Base-by-base conservation (phyloP, 2,113 vertebrate genomes). In the Sinocyclocheilus anshuiensis region DNA sequence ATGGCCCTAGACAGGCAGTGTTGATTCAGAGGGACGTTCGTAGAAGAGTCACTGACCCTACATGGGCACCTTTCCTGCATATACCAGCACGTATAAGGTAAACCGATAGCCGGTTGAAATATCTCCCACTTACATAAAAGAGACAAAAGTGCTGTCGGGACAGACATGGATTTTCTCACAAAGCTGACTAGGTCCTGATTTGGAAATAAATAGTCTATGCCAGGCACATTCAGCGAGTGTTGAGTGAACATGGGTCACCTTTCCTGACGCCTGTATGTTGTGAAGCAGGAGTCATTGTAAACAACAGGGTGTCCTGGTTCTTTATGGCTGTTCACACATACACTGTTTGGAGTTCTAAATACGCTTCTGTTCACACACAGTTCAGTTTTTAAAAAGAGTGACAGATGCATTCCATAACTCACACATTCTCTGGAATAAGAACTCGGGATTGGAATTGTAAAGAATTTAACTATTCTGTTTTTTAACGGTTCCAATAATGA, bases 151-250 rank as follows among this genome's bases (percentile, higher is more conserved):
- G 91, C 92, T 93, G 91, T 91, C 93, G 90, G 92, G 92, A 92
- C 92, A 91, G 94, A 95, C 94, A 94, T 94, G 93, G 94, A 94
- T 94, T 94, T 92, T 93, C 90, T 94, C 93, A 89, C 93, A 94
- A 87, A 93, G 93, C 94, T 94, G 94, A 94, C 93, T 85, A 92
- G 92, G 93, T 90, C 92, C 92, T 89, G 91, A 92, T 92, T 92
- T 93, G 93, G 94, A 94, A 94, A 94, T 94, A 93, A 94, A 94
- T 93, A 93, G 93, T 93, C 92, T 92, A 94, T 94, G 90, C 86
- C 93, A 93, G 94, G 93, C 93, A 92, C 92, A 93, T 93, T 92
- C 92, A 29, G 91, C 92, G 90, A 1, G 92, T 93, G 93, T 92
- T 89, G 77, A 89, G 93, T 92, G 72, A 90, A 91, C 90, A 90